Percentiles rank a stretch among this genome's conserved stretches.
phyloP scores from a whole-genome alignment of 2,888 invertebrate species.

The Melanotus villosus region DNA sequence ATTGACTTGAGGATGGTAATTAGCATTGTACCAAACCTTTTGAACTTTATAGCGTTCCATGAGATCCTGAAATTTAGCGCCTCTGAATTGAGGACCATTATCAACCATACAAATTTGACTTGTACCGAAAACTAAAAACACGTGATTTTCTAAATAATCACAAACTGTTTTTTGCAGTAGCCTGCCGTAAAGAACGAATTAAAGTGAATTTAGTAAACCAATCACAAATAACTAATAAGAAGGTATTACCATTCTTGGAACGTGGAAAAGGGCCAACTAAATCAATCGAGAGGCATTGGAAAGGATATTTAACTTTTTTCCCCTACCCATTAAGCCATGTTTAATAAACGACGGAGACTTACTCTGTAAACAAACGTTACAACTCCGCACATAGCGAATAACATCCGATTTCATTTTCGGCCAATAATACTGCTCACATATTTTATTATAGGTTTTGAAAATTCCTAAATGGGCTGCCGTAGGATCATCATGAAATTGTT shows the following conservation, averaged over 20 bases:
- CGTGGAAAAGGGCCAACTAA: no score
- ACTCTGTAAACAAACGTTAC: constrained; percentile 41
- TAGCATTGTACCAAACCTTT: constrained; percentile 33
- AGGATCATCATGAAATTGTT: constrained; percentile 33
- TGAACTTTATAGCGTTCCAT: not conserved
- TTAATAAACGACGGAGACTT: not conserved
- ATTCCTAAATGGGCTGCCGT: constrained; percentile 44
- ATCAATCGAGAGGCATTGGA: no score
- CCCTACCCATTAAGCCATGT: no score
- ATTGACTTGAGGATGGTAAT: constrained; percentile 57
- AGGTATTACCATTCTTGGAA: no score
- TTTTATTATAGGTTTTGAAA: constrained; percentile 39
- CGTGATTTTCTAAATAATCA: no score
- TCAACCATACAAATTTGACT: no score
- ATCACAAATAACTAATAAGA: no score
- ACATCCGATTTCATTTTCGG: constrained; percentile 43
- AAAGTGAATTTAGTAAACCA: no score
- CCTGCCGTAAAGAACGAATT: no score
- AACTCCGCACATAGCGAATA: constrained; percentile 44
- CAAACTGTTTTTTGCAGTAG: no score
- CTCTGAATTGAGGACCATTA: not conserved
- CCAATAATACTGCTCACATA: constrained; percentile 47
- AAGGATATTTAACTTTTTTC: no score
- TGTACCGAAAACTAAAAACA: no score
- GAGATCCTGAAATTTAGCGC: not conserved